Evolutionary conservation across 2,888 invertebrate genomes (phyloP).

Genomic region (Polymixis lichenea): DNA sequence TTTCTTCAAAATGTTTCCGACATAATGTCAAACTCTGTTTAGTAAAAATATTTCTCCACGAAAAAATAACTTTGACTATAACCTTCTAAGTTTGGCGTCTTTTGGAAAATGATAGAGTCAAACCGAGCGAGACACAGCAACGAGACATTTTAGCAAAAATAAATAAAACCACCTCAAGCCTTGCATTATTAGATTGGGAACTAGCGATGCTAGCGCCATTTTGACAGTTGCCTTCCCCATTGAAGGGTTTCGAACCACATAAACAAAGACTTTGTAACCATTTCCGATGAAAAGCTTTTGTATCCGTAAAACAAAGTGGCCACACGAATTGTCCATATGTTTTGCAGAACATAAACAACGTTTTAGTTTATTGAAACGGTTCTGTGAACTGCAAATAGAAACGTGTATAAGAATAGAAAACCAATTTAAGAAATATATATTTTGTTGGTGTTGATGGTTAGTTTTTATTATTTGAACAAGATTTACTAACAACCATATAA

Average conservation of each 20-base stretch:
- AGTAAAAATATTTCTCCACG: no score
- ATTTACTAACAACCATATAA: background rate
- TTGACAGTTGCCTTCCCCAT: no score
- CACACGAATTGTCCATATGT: slow-evolving; percentile 18
- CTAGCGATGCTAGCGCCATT: no score
- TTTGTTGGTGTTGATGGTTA: slow-evolving; percentile 3
- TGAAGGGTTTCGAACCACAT: background rate
- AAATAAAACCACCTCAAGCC: no score
- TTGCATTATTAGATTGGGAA: no score
- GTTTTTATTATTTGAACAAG: slow-evolving; percentile 16
- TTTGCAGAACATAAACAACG: slow-evolving; percentile 38
- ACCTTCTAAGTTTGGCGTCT: no score
- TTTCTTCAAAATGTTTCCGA: no score
- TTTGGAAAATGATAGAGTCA: no score
- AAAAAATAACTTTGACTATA: no score
- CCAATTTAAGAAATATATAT: slow-evolving; percentile 20
- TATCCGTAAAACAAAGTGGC: slow-evolving; percentile 39
- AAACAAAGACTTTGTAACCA: slow-evolving; percentile 20
- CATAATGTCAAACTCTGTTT: no score
- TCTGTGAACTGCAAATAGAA: slow-evolving; percentile 27
- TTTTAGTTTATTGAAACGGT: slow-evolving; percentile 44
- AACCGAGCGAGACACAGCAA: no score
- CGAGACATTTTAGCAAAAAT: no score
- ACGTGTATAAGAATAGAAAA: slow-evolving; percentile 27
- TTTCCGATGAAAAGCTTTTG: slow-evolving; percentile 32